These are phyloP conservation scores for Cotesia vestalis DNA, from an alignment of 1,140 invertebrate species.

Conservation along the genomic window DNA sequence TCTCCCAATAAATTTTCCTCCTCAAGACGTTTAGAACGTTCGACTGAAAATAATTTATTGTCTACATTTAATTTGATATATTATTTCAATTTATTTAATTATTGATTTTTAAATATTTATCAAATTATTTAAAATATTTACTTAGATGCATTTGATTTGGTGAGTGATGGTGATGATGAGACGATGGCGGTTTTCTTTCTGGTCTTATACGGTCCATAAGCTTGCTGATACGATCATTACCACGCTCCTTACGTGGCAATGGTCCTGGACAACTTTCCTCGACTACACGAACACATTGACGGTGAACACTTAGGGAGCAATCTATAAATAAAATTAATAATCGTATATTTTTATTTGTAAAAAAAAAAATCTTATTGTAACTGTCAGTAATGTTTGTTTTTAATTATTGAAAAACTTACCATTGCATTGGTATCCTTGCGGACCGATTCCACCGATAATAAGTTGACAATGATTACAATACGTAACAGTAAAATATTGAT, in stretches of 20 bases:
- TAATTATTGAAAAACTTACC: slow-evolving; percentile 67
- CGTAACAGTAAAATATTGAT: slow-evolving; percentile 89
- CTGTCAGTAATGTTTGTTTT: neutral
- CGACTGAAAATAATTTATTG: slow-evolving; percentile 50
- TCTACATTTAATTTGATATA: slow-evolving; percentile 21
- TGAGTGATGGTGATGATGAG: slow-evolving; percentile 53
- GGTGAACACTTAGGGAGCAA: slow-evolving; percentile 89
- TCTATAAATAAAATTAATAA: slow-evolving; percentile 65
- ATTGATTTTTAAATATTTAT: neutral
- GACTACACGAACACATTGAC: slow-evolving; percentile 80
- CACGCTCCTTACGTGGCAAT: slow-evolving; percentile 73
- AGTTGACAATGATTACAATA: slow-evolving; percentile 93
- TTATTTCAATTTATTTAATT: slow-evolving; percentile 7
- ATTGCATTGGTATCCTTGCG: slow-evolving; percentile 91
- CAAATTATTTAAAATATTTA: slow-evolving; percentile 43
- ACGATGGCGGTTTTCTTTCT: slow-evolving; percentile 66
- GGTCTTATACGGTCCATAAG: slow-evolving; percentile 79
- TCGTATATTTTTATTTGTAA: no score
- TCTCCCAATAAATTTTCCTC: slow-evolving; percentile 59
- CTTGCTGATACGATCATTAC: slow-evolving; percentile 75
- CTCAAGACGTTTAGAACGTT: slow-evolving; percentile 60
- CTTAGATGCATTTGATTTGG: slow-evolving; percentile 59
- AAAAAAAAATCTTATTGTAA: neutral
- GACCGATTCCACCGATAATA: slow-evolving; percentile 92
- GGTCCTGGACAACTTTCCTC: slow-evolving; percentile 88